Base-by-base conservation (phyloP, 2,113 vertebrate species). In the Tenebrosternarchus preto region DNA sequence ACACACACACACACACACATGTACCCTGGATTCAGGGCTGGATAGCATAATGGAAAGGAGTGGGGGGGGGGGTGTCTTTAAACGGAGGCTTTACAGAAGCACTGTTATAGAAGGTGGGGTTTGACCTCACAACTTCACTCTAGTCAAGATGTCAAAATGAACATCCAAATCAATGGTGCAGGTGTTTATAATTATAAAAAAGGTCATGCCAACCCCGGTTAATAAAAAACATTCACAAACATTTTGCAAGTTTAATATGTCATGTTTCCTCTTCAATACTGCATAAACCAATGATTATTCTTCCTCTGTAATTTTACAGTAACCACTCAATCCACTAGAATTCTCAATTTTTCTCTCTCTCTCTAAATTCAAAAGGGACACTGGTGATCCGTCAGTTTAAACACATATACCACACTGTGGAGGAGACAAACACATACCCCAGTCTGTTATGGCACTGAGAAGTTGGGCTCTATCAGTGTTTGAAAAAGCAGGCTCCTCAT, bases 371-470 rank as follows among this genome's bases (percentile, higher is more conserved):
- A 29, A 55, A 24, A 68, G 55, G 39, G 46, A 36, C 79, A 80
- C 24, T 27, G 56, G 69, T 59, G 56, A 85, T 76, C 29, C 69
- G 67, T 80, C 50, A 71, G 83, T 83, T 80, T 68, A 83, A 83
- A 84, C 64, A 81, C 81, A 31, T 60, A 39, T 46, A 81, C 73
- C 68, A 76, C 74, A 64, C 72, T 64, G 55, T 82, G 80, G 53
- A 70, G 76, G 77, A 71, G n/a, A 31, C 66, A 82, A 85, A 79
- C 66, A 81, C 19, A 85, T 67, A 86, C 80, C 80, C 77, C 85
- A 83, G 77, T 85, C 78, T 84, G 72, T 33, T 88, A 89, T 90
- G 91, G 88, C 89, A 89, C 83, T 36, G 64, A 88, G 87, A 81
- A 80, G 82, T 85, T 82, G 84, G n/a, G 86, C 84, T 86, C 85